phyloP scores from a whole-genome alignment of 2,888 invertebrate species.

The Tetranychus truncatus region DNA sequence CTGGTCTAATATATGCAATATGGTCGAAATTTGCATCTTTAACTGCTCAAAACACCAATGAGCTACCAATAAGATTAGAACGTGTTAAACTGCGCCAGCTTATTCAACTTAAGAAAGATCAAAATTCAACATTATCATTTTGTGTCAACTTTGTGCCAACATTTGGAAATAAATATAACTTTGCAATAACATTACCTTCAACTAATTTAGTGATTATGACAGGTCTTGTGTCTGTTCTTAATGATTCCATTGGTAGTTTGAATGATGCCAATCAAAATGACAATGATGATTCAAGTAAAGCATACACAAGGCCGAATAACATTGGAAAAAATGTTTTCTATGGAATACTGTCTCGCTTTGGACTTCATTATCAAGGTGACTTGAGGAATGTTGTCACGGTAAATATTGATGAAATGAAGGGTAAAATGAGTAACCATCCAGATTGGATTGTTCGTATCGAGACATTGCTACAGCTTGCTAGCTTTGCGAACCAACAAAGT shows the following conservation, averaged over 20 bases:
- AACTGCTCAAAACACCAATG: not conserved
- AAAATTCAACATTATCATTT: not conserved
- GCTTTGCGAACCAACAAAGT: not conserved
- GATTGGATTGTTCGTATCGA: not conserved
- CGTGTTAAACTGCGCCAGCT: not conserved
- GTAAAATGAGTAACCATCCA: not conserved
- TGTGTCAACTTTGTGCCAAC: not conserved
- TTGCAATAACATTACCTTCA: not conserved
- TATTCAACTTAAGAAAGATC: not conserved
- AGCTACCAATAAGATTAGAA: not conserved
- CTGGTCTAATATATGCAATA: not conserved
- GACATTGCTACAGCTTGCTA: not conserved
- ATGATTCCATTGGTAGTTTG: not conserved
- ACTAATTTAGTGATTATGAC: not conserved
- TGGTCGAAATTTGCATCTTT: not conserved
- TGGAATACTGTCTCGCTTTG: not conserved
- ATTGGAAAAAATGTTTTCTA: not conserved
- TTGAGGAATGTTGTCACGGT: not conserved
- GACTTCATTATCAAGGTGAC: not conserved
- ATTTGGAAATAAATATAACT: not conserved
- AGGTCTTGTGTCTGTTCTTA: not conserved
- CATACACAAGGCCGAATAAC: not conserved
- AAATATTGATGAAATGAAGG: not conserved
- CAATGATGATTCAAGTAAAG: not conserved
- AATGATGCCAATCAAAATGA: not conserved